phyloP scores from a whole-genome alignment of 2,888 invertebrate species.

The Hemistola chrysoprasaria region DNA sequence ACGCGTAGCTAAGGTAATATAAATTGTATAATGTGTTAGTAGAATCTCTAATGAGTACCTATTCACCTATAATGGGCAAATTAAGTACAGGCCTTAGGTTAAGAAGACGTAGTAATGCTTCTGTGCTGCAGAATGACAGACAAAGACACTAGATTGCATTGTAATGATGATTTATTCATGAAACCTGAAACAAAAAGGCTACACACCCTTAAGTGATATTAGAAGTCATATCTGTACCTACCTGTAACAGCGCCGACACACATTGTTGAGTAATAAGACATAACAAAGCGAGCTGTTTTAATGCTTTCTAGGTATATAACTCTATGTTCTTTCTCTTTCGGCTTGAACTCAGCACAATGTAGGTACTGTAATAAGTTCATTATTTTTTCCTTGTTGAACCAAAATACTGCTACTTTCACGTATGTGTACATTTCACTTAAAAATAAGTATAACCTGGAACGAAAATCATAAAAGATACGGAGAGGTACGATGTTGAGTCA shows the following conservation, averaged over 20 bases:
- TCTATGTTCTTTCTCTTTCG: conserved; percentile 62
- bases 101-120: too few species aligned
- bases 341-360: conserved; percentile 64
- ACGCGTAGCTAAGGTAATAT: too few species aligned
- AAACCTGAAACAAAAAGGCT: background rate
- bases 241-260: conserved; percentile 75
- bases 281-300: conserved; percentile 63
- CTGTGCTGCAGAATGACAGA: too few species aligned
- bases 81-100: too few species aligned
- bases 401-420: conserved; percentile 71
- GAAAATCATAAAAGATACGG: too few species aligned
- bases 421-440: conserved; percentile 78
- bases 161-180: too few species aligned
- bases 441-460: conserved; percentile 71
- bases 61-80: too few species aligned
- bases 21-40: too few species aligned
- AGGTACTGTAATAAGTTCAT: conserved; percentile 60
- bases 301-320: conserved; percentile 63
- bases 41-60: too few species aligned
- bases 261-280: conserved; percentile 71
- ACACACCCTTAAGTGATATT: background rate
- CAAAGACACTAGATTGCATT: too few species aligned
- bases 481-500: too few species aligned
- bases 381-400: conserved; percentile 68
- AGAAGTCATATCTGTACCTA: conserved; percentile 28